Conservation (phyloP, 1,140 invertebrate genomes). For the Cataglyphis hispanica region DNA sequence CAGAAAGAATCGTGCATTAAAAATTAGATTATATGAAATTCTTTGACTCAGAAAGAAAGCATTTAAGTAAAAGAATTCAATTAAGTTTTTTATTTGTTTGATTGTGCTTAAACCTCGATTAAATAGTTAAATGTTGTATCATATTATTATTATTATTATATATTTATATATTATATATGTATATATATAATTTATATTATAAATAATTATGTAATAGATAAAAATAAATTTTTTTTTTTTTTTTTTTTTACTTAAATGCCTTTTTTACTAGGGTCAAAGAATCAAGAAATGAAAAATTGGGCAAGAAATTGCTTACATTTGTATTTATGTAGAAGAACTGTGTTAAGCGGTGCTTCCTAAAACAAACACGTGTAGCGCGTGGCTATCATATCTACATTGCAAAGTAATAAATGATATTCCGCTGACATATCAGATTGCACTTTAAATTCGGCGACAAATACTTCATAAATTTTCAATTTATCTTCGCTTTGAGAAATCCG, state of each 20-base stretch:
- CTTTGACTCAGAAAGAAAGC: not conserved
- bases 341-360: conserved; percentile 4
- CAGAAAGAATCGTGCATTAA: not conserved
- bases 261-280: not conserved
- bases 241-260: not conserved
- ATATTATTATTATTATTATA: not conserved
- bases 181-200: not conserved
- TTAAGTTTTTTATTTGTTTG: not conserved
- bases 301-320: not conserved
- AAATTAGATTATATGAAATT: conserved; percentile 16
- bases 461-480: not conserved
- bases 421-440: not conserved
- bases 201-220: not conserved
- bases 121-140: not conserved
- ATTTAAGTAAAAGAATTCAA: not conserved
- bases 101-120: not conserved
- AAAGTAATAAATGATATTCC: conserved; percentile 12
- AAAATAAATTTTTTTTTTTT: conserved; percentile 13
- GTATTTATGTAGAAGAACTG: conserved; percentile 6
- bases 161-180: too few species aligned
- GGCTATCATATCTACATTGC: not conserved
- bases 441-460: not conserved
- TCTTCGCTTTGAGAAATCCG: not conserved
- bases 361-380: not conserved
- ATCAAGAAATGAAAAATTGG: not conserved